Percentiles rank a stretch among this genome's conserved stretches.
Conservation (phyloP, 2,888 invertebrate species). For the Phyllotreta striolata region DNA sequence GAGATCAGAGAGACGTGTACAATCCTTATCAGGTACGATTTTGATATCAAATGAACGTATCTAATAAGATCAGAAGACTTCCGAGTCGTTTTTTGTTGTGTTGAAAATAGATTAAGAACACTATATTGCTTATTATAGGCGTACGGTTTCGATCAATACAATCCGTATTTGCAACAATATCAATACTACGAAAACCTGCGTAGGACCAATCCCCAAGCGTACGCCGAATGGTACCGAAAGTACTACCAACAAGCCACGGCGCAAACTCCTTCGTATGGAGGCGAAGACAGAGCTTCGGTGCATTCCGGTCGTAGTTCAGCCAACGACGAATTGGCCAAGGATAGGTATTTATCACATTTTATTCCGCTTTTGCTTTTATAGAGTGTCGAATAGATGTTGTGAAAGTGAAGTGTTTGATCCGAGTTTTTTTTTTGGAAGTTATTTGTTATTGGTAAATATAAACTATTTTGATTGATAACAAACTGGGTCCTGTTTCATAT, state of each 20-base stretch:
- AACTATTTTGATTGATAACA: too few relatives aligned
- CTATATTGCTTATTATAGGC: constrained; percentile 47
- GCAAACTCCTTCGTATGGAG: constrained; percentile 52
- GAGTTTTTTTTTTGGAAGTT: constrained; percentile 15
- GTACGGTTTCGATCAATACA: constrained; percentile 66
- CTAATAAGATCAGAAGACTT: neutral
- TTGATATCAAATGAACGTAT: neutral
- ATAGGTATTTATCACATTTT: constrained; percentile 63
- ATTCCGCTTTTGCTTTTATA: neutral
- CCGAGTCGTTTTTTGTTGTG: neutral
- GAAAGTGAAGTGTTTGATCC: constrained; percentile 17
- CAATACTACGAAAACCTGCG: constrained; percentile 82
- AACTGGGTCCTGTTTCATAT: too few relatives aligned
- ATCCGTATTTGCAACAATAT: constrained; percentile 69
- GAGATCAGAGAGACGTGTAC: constrained; percentile 56
- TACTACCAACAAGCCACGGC: constrained; percentile 63
- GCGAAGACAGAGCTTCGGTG: constrained; percentile 78
- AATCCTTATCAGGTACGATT: constrained; percentile 56
- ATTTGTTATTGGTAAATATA: neutral
- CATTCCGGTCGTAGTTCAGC: constrained; percentile 86
- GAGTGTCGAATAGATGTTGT: constrained; percentile 12
- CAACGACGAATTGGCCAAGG: constrained; percentile 68
- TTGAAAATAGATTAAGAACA: constrained; percentile 4
- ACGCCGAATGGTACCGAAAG: constrained; percentile 80
- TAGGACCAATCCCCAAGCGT: constrained; percentile 79